Percentiles rank a stretch among this genome's conserved stretches.
These are phyloP conservation scores for Fregetta grallaria DNA, from an alignment of 2,113 vertebrate species.

Conservation along the genomic window DNA sequence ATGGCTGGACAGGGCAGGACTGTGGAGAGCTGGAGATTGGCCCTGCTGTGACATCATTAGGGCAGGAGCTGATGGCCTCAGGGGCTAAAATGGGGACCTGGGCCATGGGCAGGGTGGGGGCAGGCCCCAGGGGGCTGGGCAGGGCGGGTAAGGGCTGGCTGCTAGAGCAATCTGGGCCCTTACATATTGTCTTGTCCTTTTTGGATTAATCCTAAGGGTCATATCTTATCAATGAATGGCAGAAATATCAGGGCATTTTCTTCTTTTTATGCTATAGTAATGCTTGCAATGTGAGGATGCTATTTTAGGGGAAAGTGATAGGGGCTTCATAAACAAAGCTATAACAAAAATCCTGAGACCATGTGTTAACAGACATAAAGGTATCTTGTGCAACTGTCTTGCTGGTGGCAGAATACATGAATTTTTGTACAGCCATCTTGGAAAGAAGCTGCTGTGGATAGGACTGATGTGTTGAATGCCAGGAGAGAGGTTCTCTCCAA, in stretches of 20 bases:
- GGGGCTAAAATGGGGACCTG: neutral
- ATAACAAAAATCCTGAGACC: neutral
- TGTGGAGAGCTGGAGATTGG: neutral
- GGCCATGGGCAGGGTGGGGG: too few relatives aligned
- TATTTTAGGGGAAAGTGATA: neutral
- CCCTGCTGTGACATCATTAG: neutral
- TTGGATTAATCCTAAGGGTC: neutral
- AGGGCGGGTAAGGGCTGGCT: neutral
- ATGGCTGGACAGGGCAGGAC: neutral
- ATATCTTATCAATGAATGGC: neutral
- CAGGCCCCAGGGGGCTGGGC: neutral
- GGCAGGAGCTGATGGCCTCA: too few relatives aligned
- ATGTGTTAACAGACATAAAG: neutral
- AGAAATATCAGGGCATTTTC: neutral
- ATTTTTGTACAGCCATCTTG: neutral
- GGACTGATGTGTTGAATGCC: neutral
- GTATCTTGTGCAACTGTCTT: neutral
- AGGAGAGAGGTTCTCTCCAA: neutral
- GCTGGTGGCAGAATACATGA: neutral
- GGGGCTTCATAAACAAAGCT: neutral
- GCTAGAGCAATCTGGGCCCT: neutral
- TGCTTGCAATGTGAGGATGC: neutral
- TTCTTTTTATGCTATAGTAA: neutral
- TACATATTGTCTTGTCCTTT: neutral
- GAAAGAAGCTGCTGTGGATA: neutral